Evolutionary conservation across 2,888 invertebrate species (phyloP).

Genomic region (Sinodicranocentrus sp.): DNA sequence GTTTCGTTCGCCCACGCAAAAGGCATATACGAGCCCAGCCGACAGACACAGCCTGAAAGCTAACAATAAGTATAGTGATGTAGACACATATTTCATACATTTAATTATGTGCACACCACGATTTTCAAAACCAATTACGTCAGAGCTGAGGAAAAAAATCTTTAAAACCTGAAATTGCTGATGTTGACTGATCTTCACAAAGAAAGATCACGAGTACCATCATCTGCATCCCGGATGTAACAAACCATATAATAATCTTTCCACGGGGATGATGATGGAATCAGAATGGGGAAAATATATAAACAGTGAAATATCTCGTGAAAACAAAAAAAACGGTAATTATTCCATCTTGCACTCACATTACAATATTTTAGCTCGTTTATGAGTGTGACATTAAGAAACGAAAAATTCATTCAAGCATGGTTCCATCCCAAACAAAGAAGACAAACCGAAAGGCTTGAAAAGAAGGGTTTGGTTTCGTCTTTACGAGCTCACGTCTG

Average conservation of each 20-base stretch:
- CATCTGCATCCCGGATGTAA: slow-evolving; percentile 17
- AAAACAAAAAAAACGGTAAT: slow-evolving; percentile 9
- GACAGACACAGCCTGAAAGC: too few species aligned
- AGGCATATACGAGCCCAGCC: too few species aligned
- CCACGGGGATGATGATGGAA: slow-evolving; percentile 2
- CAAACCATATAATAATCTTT: neutral
- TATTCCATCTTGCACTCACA: neutral
- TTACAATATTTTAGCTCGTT: too few species aligned
- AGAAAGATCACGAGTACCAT: too few species aligned
- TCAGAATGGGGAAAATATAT: neutral
- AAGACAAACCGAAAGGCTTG: neutral
- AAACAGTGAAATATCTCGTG: slow-evolving; percentile 9
- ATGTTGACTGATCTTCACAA: slow-evolving; percentile 1
- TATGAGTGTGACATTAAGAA: too few species aligned
- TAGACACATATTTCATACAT: too few species aligned
- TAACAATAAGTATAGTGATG: too few species aligned
- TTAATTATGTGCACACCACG: slow-evolving; percentile 2
- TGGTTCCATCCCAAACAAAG: neutral
- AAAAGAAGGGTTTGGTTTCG: slow-evolving; percentile 52
- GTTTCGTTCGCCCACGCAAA: slow-evolving; percentile 8
- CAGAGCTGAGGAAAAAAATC: slow-evolving; percentile 3
- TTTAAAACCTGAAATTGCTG: neutral
- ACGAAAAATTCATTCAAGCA: too few species aligned
- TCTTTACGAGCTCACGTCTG: slow-evolving; percentile 27
- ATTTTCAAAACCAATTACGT: slow-evolving; percentile 9